Conservation (phyloP, 2,888 invertebrate genomes). For the Eupeodes latifasciatus region DNA sequence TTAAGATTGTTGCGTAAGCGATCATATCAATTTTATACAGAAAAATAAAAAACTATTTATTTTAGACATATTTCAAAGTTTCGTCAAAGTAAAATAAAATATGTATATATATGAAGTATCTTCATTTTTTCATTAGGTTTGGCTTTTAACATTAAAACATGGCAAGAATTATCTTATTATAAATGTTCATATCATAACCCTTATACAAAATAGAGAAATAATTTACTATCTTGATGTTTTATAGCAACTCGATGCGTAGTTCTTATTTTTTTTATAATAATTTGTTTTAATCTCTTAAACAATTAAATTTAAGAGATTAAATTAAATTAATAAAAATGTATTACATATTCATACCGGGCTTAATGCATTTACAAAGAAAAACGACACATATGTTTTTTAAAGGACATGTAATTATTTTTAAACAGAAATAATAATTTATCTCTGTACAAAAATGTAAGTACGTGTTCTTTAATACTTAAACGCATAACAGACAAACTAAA, state of each 20-base stretch:
- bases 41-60: slow-evolving; percentile 30
- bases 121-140: slow-evolving; percentile 59
- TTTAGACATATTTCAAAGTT: no score
- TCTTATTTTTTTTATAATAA: background rate
- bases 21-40: background rate
- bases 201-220: slow-evolving; percentile 43
- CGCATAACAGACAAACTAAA: slow-evolving; percentile 67
- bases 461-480: slow-evolving; percentile 31
- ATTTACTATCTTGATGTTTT: slow-evolving; percentile 40
- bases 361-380: slow-evolving; percentile 66
- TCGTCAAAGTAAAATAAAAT: slow-evolving; percentile 26
- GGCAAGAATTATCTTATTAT: slow-evolving; percentile 54
- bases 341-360: slow-evolving; percentile 70
- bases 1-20: slow-evolving; percentile 25
- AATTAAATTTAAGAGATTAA: slow-evolving; percentile 19
- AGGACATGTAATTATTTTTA: slow-evolving; percentile 43
- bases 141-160: slow-evolving; percentile 69
- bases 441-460: slow-evolving; percentile 52
- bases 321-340: slow-evolving; percentile 42
- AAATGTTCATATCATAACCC: slow-evolving; percentile 60
- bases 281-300: slow-evolving; percentile 11
- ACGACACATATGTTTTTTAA: slow-evolving; percentile 50
- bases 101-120: slow-evolving; percentile 52
- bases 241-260: slow-evolving; percentile 10
- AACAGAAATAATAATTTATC: slow-evolving; percentile 59